Evolutionary conservation across 2,888 invertebrate species (phyloP).

Genomic region (Panopea generosa): DNA sequence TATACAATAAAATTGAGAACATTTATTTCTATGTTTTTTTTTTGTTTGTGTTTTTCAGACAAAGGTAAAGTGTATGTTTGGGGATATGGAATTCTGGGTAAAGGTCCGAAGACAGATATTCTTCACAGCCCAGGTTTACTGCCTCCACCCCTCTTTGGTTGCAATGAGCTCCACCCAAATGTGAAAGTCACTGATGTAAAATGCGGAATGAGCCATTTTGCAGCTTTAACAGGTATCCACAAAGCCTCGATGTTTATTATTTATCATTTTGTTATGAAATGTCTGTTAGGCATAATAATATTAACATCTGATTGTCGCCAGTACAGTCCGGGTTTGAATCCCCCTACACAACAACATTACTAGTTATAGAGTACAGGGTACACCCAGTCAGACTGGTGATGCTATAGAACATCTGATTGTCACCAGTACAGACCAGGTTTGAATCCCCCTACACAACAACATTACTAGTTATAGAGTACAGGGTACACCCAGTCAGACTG

Average conservation of each 20-base stretch:
- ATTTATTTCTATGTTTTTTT: too few species aligned
- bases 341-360: background rate
- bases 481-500: too few species aligned
- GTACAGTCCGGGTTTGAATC: too few species aligned
- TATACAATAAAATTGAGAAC: too few species aligned
- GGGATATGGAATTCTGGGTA: conserved; percentile 97
- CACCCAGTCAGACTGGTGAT: background rate
- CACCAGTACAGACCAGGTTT: too few species aligned
- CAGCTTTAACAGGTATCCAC: conserved; percentile 91
- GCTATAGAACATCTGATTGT: too few species aligned
- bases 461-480: too few species aligned
- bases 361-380: background rate
- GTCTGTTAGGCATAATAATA: too few species aligned
- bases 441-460: too few species aligned
- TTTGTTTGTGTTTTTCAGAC: background rate
- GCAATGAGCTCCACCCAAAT: conserved; percentile 92
- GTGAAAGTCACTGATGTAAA: conserved; percentile 87
- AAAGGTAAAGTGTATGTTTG: conserved; percentile 94
- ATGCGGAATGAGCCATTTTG: conserved; percentile 88
- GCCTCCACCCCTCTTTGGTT: conserved; percentile 93
- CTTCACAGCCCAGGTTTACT: conserved; percentile 90
- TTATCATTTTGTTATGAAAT: background rate
- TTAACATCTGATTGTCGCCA: too few species aligned
- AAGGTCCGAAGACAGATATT: conserved; percentile 92
- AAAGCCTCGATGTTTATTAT: too few species aligned